A percentile compares a stretch with the other conserved stretches of the same genome.
Conservation (phyloP, 2,113 vertebrate species). For the Tauraco erythrolophus region DNA sequence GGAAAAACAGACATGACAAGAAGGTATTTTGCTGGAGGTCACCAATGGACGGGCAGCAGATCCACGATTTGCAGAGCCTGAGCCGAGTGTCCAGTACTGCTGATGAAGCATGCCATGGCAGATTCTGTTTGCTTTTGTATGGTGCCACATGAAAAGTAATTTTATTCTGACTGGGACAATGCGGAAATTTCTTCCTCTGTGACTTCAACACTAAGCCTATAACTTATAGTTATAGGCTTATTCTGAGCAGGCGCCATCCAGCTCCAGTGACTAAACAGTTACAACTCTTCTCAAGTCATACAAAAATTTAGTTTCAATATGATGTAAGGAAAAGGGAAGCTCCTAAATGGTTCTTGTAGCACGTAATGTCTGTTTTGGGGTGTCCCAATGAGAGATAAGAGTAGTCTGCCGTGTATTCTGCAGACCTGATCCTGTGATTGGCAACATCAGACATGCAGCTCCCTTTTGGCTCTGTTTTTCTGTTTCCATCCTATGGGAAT, state of each 20-base stretch:
- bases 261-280: background rate
- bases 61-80: background rate
- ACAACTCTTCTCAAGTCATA: background rate
- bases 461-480: background rate
- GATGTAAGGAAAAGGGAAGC: background rate
- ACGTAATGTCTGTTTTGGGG: background rate
- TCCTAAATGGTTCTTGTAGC: background rate
- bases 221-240: too few relatives aligned
- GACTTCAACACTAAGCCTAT: background rate
- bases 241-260: background rate
- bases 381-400: background rate
- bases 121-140: background rate
- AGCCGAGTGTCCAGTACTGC: background rate
- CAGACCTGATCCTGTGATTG: background rate
- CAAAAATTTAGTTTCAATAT: background rate
- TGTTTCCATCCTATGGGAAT: background rate
- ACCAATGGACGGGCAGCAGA: background rate
- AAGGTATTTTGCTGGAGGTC: background rate
- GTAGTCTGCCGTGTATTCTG: background rate
- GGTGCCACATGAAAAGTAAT: background rate
- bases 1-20: background rate
- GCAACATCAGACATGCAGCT: accelerated
- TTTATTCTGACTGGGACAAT: background rate
- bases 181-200: background rate
- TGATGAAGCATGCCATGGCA: accelerated